Percentiles rank a stretch among this genome's conserved stretches.
Conservation (phyloP, 1,140 invertebrate genomes). For the Anthonomus grandis region DNA sequence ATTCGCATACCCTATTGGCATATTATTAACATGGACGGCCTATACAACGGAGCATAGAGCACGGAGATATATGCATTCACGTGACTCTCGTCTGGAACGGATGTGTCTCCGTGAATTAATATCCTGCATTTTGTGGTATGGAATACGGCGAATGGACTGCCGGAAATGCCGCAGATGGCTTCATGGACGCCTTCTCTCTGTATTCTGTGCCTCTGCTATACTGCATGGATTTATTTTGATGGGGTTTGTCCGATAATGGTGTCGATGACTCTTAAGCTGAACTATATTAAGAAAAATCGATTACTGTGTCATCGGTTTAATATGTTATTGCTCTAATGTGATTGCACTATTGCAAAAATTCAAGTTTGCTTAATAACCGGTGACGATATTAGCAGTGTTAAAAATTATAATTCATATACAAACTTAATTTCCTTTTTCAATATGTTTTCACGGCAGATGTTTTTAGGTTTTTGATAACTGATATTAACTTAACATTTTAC, state of each 20-base stretch:
- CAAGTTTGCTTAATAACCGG: background rate
- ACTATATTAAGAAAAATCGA: background rate
- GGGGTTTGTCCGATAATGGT: background rate
- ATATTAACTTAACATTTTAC: too few species aligned
- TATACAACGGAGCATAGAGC: background rate
- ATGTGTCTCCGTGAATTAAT: slow-evolving; percentile 12
- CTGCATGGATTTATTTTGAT: background rate
- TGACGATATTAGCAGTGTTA: too few species aligned
- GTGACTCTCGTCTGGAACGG: slow-evolving; percentile 13
- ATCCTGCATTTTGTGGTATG: slow-evolving; percentile 12
- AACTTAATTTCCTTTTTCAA: too few species aligned
- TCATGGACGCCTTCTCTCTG: background rate
- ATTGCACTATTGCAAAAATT: background rate
- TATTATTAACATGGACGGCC: background rate
- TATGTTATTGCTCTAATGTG: background rate
- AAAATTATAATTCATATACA: too few species aligned
- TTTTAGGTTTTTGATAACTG: too few species aligned
- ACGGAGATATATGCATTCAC: slow-evolving; percentile 4
- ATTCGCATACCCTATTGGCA: background rate
- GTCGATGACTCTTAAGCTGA: background rate
- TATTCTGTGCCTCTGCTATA: too few species aligned
- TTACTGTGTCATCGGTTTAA: background rate
- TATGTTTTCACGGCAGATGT: too few species aligned
- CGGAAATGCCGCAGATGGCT: background rate
- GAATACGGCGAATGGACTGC: background rate